phyloP scores from a whole-genome alignment of 2,797 vertebrate genomes.

The Diplodus puntazzo region DNA sequence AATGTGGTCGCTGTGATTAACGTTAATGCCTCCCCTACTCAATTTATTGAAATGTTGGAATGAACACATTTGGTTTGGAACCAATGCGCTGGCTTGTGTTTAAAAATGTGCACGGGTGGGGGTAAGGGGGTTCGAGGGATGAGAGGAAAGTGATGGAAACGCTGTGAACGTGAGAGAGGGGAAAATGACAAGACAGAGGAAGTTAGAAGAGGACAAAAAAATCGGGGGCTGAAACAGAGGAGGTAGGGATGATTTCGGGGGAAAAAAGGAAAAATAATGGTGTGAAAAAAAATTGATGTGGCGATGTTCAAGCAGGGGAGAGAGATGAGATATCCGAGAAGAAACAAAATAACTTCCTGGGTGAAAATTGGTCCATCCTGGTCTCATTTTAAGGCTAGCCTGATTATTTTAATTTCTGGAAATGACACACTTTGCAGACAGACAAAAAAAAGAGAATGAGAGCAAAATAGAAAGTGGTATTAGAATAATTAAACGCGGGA shows the following conservation, averaged over 20 bases:
- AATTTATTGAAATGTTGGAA: constrained; percentile 91
- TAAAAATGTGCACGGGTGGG: constrained; percentile 76
- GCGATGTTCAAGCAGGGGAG: constrained; percentile 43
- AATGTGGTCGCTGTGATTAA: constrained; percentile 91
- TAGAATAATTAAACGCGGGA: constrained; percentile 88
- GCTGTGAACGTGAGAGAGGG: constrained; percentile 67
- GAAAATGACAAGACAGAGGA: constrained; percentile 51
- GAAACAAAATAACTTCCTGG: constrained; percentile 73
- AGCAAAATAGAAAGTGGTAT: constrained; percentile 80
- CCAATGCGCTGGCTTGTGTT: constrained; percentile 81
- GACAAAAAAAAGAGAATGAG: constrained; percentile 72
- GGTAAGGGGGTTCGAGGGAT: constrained; percentile 35
- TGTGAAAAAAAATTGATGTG: constrained; percentile 22
- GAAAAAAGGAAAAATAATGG: constrained; percentile 32
- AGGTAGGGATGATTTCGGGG: constrained; percentile 37
- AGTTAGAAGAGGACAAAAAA: constrained; percentile 59
- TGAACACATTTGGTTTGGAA: constrained; percentile 88
- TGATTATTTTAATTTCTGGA: constrained; percentile 83
- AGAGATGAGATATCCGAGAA: constrained; percentile 44
- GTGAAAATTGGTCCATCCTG: constrained; percentile 78
- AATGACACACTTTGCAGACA: constrained; percentile 76
- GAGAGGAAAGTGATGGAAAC: constrained; percentile 71
- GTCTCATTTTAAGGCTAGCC: constrained; percentile 80
- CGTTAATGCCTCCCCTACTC: constrained; percentile 89
- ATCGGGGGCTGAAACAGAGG: constrained; percentile 25